Evolutionary conservation across 2,888 invertebrate species (phyloP).

Genomic region (Acleris literana): DNA sequence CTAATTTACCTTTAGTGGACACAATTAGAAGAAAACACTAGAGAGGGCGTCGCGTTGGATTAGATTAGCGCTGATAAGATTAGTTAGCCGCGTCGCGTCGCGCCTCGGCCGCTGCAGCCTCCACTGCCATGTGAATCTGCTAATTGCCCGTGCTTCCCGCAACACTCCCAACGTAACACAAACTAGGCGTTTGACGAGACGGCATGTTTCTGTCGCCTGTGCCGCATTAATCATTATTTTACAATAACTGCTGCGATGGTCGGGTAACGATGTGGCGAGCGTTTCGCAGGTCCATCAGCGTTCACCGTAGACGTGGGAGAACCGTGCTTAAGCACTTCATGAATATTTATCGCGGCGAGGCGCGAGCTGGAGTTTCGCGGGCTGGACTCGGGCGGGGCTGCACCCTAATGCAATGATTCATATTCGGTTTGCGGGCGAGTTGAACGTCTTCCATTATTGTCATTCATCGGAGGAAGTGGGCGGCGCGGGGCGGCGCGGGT

Average conservation of each 20-base stretch:
- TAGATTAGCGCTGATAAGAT: constrained; percentile 81
- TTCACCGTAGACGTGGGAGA: constrained; percentile 49
- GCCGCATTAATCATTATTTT: constrained; percentile 35
- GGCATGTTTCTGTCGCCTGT: constrained; percentile 28
- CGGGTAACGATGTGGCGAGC: constrained; percentile 44
- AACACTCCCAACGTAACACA: background rate
- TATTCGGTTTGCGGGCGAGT: constrained; percentile 83
- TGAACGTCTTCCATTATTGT: constrained; percentile 84
- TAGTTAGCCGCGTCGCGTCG: constrained; percentile 60
- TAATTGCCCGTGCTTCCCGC: constrained; percentile 62
- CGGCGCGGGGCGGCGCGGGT: constrained; percentile 79
- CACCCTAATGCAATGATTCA: constrained; percentile 84
- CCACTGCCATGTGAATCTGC: constrained; percentile 62
- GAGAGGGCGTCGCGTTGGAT: constrained; percentile 76
- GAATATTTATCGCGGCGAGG: constrained; percentile 62
- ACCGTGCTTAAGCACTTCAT: constrained; percentile 57
- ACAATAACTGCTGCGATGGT: constrained; percentile 44
- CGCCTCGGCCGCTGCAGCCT: constrained; percentile 38
- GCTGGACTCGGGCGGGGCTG: constrained; percentile 79
- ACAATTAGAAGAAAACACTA: constrained; percentile 82
- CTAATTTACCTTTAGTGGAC: constrained; percentile 81
- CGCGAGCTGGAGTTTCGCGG: constrained; percentile 62
- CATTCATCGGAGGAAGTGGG: constrained; percentile 83
- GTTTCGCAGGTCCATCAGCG: constrained; percentile 47
- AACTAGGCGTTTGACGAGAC: constrained; percentile 33